Evolutionary conservation across 2,113 vertebrate genomes (phyloP).

Genomic region (Lucifuga dentata): DNA sequence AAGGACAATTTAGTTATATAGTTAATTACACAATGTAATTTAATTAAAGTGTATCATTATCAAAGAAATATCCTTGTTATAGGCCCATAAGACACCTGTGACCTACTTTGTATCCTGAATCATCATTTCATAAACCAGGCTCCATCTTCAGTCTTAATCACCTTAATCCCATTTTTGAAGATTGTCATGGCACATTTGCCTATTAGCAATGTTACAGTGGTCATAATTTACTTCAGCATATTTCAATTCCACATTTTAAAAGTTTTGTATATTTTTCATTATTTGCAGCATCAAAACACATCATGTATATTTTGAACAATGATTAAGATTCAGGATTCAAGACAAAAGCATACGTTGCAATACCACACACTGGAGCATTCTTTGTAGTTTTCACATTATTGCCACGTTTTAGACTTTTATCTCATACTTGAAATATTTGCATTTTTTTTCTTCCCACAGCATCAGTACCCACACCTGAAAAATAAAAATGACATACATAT

Average conservation of each 20-base stretch:
- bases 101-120: constrained; percentile 53
- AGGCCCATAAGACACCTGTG: constrained; percentile 27
- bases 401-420: too few relatives aligned
- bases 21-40: neutral
- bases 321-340: too few relatives aligned
- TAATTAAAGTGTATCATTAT: neutral
- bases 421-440: too few relatives aligned
- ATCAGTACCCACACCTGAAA: too few relatives aligned
- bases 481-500: too few relatives aligned
- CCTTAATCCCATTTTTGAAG: constrained; percentile 45
- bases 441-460: too few relatives aligned
- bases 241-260: neutral
- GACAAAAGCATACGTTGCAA: too few relatives aligned
- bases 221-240: neutral
- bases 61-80: neutral
- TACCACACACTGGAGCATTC: too few relatives aligned
- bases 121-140: constrained; percentile 57
- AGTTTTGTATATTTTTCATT: too few relatives aligned
- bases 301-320: too few relatives aligned
- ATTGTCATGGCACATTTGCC: constrained; percentile 2
- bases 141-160: constrained; percentile 46
- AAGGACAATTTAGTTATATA: neutral
- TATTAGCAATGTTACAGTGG: neutral
- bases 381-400: too few relatives aligned
- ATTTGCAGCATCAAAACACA: too few relatives aligned